These are phyloP conservation scores for Hypercompe scribonia DNA, from an alignment of 2,888 invertebrate species.

Conservation along the genomic window DNA sequence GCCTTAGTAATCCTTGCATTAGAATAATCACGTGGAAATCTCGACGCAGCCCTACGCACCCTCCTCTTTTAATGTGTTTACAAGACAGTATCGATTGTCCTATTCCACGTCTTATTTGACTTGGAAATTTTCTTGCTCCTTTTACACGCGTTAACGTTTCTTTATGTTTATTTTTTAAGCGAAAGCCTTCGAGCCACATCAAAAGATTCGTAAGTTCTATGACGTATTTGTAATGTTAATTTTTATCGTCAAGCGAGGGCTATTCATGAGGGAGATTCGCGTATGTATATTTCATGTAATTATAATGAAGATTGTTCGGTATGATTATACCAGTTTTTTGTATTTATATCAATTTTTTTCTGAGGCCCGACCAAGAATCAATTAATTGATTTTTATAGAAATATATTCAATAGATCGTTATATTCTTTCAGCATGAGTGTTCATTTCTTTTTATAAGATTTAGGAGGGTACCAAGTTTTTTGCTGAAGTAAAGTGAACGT, in stretches of 20 bases:
- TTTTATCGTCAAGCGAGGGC: conserved; percentile 36
- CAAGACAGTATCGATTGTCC: conserved; percentile 85
- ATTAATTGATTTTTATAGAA: neutral
- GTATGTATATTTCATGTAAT: conserved; percentile 17
- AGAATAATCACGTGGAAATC: conserved; percentile 44
- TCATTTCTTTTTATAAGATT: neutral
- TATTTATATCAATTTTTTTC: neutral
- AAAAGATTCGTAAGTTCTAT: conserved; percentile 49
- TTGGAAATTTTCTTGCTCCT: conserved; percentile 79
- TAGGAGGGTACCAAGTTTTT: neutral
- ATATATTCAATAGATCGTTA: neutral
- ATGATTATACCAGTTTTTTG: neutral
- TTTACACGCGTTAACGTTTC: conserved; percentile 62
- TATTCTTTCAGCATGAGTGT: neutral
- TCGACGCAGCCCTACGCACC: conserved; percentile 52
- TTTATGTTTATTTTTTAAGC: conserved; percentile 64
- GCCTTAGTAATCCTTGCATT: conserved; percentile 41
- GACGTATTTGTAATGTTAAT: conserved; percentile 44
- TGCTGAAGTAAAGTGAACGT: too few relatives aligned
- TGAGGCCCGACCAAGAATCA: neutral
- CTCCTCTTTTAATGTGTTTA: conserved; percentile 86
- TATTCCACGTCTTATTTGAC: conserved; percentile 83
- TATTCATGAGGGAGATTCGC: conserved; percentile 15
- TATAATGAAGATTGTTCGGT: conserved; percentile 10
- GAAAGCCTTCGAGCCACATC: conserved; percentile 40